Conservation (phyloP, 2,797 vertebrate species). For the Sciurus vulgaris region DNA sequence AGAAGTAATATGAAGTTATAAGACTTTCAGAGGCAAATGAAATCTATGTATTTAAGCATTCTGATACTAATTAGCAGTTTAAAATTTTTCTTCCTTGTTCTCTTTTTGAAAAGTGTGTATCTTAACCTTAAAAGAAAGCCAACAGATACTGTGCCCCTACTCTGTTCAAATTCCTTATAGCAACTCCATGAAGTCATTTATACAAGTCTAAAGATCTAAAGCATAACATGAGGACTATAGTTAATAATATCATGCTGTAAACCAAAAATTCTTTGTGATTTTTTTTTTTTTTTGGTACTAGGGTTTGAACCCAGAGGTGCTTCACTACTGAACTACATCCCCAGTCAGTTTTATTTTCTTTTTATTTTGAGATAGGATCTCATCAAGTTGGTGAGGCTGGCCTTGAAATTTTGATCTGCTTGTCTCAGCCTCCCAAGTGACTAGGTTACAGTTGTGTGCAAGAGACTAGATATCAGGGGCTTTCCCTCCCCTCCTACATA, state of each 20-base stretch:
- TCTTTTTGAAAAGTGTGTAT: background rate
- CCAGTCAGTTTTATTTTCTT: no score
- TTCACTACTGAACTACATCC: no score
- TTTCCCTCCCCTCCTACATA: background rate
- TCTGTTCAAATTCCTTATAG: background rate
- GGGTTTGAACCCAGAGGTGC: no score
- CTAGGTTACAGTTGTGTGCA: no score
- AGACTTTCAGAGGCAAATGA: background rate
- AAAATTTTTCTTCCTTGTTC: background rate
- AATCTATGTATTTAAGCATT: background rate
- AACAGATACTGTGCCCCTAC: background rate
- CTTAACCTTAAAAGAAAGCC: background rate
- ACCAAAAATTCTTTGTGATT: background rate
- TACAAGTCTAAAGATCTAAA: background rate
- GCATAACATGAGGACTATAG: background rate
- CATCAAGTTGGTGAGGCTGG: no score
- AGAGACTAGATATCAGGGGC: background rate
- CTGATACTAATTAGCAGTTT: background rate
- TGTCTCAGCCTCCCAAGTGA: no score
- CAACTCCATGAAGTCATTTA: background rate
- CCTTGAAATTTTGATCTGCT: no score
- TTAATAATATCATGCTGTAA: background rate
- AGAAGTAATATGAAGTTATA: background rate
- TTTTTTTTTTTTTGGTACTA: no score
- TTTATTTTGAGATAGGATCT: no score